These are phyloP conservation scores for Chelon labrosus DNA, from an alignment of 2,797 vertebrate genomes.

Conservation along the genomic window DNA sequence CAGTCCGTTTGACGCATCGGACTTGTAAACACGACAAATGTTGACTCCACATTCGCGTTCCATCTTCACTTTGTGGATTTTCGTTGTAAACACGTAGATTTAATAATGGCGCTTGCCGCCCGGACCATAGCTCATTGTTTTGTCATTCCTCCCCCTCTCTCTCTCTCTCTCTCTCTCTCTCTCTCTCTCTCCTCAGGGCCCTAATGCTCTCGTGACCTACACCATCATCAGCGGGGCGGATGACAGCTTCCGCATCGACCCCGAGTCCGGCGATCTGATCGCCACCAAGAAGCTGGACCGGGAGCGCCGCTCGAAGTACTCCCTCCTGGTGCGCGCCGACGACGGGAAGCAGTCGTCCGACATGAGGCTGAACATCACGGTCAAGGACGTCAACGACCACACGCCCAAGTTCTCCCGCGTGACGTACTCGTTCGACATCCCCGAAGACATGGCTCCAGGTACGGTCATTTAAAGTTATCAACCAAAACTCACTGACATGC, in stretches of 20 bases:
- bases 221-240: slow-evolving; percentile 97
- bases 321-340: slow-evolving; percentile 93
- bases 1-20: neutral
- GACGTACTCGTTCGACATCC: slow-evolving; percentile 94
- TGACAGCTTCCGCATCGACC: slow-evolving; percentile 96
- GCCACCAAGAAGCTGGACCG: slow-evolving; percentile 94
- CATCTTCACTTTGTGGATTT: no score
- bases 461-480: slow-evolving; percentile 26
- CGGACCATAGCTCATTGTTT: no score
- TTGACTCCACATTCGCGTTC: no score
- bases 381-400: slow-evolving; percentile 96
- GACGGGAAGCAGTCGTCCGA: slow-evolving; percentile 97
- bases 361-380: slow-evolving; percentile 95
- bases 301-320: slow-evolving; percentile 95
- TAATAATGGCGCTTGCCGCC: no score
- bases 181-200: slow-evolving; percentile 84
- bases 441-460: slow-evolving; percentile 93
- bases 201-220: slow-evolving; percentile 96
- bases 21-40: no score
- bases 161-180: neutral
- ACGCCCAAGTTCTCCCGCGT: slow-evolving; percentile 92
- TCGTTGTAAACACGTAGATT: no score
- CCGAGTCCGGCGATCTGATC: slow-evolving; percentile 94
- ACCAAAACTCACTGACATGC: neutral
- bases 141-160: no score